Base-by-base conservation (phyloP, 1,140 invertebrate species). In the Paraescarpia echinospica region DNA sequence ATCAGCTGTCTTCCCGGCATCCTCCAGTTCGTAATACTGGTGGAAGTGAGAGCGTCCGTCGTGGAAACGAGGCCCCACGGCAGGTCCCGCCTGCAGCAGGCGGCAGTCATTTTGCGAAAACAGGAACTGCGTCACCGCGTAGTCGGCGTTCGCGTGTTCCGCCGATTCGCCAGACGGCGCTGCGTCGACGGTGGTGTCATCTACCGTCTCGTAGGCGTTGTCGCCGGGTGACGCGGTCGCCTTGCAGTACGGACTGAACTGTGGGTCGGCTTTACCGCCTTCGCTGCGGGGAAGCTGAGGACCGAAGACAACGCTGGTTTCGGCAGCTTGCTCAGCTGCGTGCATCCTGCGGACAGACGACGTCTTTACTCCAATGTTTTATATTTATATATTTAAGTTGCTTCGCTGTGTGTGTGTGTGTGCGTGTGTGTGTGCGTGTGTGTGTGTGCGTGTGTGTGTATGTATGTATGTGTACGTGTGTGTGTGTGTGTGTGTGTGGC, bases 121-220 rank as follows among this genome's bases (percentile, higher is more conserved):
- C 59, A 77, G 59, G 59, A 77, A 77, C 59, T 77, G 59, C 2
- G 59, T 77, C 9, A 77, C 59, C 12, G 59, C 59, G 59, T 77
- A 77, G 27, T 77, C 59, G 59, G 59, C 59, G 59, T 77, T 77
- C 59, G 59, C 59, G 59, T 77, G 18, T 27, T 77, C 59, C 22
- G 59, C 59, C 59, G 59, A 77, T 27, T 77, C 59, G 59, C 59
- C 59, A 77, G 59, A 77, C 22, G 59, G 59, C 59, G 59, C 59
- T 77, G 0, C 59, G 59, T 31, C 59, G 59, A 77, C 4, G 59
- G 59, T 77, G 59, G 59, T 77, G 59, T 77, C 59, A 31, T 77
- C 59, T 77, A 77, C 59, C 59, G 59, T 77, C 59, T 77, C 59
- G 59, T 77, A 77, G 59, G 59, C 59, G 59, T 77, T 77, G 59